Evolutionary conservation across 2,113 vertebrate genomes (phyloP).

Genomic region (Leptodactylus fuscus): DNA sequence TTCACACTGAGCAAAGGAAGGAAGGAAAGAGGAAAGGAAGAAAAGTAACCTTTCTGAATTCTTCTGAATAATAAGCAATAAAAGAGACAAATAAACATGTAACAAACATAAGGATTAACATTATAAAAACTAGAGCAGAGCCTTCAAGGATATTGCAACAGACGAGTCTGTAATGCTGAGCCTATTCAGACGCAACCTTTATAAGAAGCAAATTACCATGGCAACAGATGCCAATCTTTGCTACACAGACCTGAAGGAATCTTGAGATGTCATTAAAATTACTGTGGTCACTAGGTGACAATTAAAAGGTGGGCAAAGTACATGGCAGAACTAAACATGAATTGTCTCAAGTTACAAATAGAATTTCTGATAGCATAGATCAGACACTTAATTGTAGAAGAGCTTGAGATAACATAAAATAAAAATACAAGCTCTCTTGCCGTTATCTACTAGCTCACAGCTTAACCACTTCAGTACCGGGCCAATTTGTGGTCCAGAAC

Average conservation of each 20-base stretch:
- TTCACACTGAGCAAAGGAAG: not conserved
- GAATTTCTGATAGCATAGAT: not conserved
- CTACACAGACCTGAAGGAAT: constrained; percentile 7
- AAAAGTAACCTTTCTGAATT: not conserved
- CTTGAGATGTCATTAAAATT: constrained; percentile 4
- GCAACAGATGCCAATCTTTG: constrained; percentile 25
- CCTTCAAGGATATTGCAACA: constrained; percentile 1
- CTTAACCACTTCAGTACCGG: no score
- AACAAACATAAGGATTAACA: not conserved
- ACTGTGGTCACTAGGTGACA: constrained; percentile 23
- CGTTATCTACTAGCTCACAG: not conserved
- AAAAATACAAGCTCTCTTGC: not conserved
- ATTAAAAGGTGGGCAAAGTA: not conserved
- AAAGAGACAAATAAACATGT: not conserved
- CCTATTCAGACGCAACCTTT: constrained; percentile 1
- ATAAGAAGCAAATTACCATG: constrained; percentile 24
- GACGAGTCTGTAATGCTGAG: not conserved
- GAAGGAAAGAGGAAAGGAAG: no score
- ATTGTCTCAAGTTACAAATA: not conserved
- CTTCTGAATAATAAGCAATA: not conserved
- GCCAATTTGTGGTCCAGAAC: no score
- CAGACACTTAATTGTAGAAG: not conserved
- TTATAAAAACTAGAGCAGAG: not conserved
- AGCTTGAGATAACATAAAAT: not conserved
- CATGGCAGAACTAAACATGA: not conserved